A percentile compares a stretch with the other conserved stretches of the same genome.
These are phyloP conservation scores for Lagopus leucura DNA, from an alignment of 2,113 vertebrate species.

Conservation along the genomic window DNA sequence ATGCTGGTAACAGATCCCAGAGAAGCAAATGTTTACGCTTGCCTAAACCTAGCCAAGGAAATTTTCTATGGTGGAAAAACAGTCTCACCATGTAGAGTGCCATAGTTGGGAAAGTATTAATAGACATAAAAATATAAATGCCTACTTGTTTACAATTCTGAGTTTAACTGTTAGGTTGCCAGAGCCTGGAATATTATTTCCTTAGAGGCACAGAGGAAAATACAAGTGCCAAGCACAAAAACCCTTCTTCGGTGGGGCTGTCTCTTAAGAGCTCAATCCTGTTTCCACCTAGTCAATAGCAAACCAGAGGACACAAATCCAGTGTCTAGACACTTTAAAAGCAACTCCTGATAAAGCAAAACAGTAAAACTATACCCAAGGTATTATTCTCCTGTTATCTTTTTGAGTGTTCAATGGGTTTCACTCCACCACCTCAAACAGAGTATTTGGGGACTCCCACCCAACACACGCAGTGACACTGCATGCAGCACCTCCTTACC, in stretches of 20 bases:
- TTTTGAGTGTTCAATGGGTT: neutral
- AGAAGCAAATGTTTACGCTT: slow-evolving; percentile 75
- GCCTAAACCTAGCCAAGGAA: slow-evolving; percentile 75
- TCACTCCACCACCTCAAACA: neutral
- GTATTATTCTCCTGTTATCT: neutral
- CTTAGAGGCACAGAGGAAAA: neutral
- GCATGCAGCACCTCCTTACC: slow-evolving; percentile 9
- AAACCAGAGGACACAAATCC: neutral
- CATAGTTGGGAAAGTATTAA: slow-evolving; percentile 70
- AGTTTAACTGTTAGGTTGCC: slow-evolving; percentile 52
- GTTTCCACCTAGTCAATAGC: neutral
- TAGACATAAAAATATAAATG: slow-evolving; percentile 71
- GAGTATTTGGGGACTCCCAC: neutral
- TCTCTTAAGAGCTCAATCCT: neutral
- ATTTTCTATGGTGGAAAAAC: slow-evolving; percentile 79
- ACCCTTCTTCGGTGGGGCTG: neutral
- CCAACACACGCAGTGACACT: accelerated
- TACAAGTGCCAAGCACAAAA: neutral
- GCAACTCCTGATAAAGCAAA: neutral
- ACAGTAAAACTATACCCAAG: neutral
- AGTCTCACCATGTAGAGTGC: slow-evolving; percentile 56
- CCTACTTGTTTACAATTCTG: slow-evolving; percentile 47
- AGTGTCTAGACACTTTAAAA: neutral
- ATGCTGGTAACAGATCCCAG: slow-evolving; percentile 62
- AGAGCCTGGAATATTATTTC: neutral